phyloP scores from a whole-genome alignment of 2,113 vertebrate species.

The Electrona antarctica region DNA sequence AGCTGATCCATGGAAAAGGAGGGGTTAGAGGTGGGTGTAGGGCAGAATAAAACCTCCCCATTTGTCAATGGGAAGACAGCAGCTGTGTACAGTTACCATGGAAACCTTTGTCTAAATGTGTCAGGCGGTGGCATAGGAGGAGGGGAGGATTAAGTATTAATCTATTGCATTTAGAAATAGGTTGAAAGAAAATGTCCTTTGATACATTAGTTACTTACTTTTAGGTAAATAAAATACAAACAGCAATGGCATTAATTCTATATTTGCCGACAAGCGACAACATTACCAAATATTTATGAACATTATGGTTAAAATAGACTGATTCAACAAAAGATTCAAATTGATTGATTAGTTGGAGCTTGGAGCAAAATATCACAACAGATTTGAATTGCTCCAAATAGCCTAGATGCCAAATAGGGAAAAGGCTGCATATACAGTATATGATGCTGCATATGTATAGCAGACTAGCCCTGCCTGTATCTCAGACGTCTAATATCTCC shows the following conservation, averaged over 20 bases:
- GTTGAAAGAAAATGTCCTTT: conserved; percentile 14
- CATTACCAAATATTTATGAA: neutral
- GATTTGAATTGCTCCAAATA: no score
- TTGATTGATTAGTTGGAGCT: no score
- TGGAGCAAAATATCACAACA: no score
- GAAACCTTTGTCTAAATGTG: conserved; percentile 76
- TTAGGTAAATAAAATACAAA: neutral
- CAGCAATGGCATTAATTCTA: neutral
- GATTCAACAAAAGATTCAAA: no score
- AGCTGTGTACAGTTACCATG: conserved; percentile 73
- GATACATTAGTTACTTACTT: conserved; percentile 6
- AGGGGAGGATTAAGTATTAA: conserved; percentile 6
- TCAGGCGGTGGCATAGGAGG: conserved; percentile 20
- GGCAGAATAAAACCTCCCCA: neutral
- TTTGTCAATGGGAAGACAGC: conserved; percentile 38
- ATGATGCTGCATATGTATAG: no score
- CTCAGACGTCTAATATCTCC: no score
- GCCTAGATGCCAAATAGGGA: no score
- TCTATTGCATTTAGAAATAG: neutral
- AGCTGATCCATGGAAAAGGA: conserved; percentile 39
- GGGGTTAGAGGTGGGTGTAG: conserved; percentile 32
- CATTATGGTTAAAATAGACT: no score
- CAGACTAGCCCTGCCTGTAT: no score
- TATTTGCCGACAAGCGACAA: neutral
- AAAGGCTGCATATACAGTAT: no score